phyloP scores from a whole-genome alignment of 1,140 invertebrate species.

The Contarinia nasturtii region DNA sequence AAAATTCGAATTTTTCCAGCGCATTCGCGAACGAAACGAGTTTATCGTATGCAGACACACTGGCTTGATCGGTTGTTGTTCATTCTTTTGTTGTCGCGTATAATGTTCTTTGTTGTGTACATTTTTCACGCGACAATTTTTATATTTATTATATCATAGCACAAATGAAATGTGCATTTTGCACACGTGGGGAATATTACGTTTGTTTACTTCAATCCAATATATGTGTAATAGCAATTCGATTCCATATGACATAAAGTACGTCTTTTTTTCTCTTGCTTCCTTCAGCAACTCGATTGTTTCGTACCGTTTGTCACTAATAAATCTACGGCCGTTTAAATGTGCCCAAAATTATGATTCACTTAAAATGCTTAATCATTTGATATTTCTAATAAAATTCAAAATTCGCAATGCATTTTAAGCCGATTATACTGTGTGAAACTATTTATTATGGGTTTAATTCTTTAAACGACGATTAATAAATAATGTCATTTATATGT shows the following conservation, averaged over 20 bases:
- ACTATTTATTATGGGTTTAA: neutral
- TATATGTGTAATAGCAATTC: too few relatives aligned
- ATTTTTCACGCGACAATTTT: neutral
- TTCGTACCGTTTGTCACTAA: too few relatives aligned
- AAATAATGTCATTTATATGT: neutral
- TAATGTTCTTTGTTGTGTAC: neutral
- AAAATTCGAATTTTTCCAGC: neutral
- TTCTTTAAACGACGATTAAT: neutral
- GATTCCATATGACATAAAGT: too few relatives aligned
- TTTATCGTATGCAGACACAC: neutral
- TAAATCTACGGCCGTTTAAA: too few relatives aligned
- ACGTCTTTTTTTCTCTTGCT: too few relatives aligned
- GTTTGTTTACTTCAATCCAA: neutral
- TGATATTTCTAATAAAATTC: too few relatives aligned
- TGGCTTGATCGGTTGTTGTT: neutral
- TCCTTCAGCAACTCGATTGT: too few relatives aligned
- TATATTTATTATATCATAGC: neutral
- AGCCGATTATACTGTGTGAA: neutral
- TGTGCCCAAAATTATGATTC: neutral
- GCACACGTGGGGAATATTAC: neutral
- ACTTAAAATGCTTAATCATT: neutral
- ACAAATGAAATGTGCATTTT: neutral
- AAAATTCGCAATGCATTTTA: neutral
- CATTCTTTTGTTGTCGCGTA: neutral
- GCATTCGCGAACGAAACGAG: too few relatives aligned